Evolutionary conservation across 2,113 vertebrate genomes (phyloP).

Genomic region (Blennius ocellaris): DNA sequence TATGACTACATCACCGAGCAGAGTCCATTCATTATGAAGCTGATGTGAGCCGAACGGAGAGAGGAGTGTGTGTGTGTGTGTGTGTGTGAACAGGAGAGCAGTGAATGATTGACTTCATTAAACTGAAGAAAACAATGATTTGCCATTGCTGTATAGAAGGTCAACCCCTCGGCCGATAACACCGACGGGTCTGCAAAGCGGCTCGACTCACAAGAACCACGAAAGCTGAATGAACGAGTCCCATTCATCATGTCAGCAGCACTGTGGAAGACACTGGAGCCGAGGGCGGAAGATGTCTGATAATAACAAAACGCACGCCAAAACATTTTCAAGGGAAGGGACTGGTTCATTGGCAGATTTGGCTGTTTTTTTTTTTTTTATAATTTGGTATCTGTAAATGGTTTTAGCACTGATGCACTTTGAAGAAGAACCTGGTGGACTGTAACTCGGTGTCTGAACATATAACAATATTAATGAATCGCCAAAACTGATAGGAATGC

Average conservation of each 20-base stretch:
- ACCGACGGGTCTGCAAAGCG: conserved; percentile 18
- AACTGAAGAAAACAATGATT: conserved; percentile 43
- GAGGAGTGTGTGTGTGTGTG: not conserved
- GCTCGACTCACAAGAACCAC: conserved; percentile 5
- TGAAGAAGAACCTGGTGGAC: conserved; percentile 10
- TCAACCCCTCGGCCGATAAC: conserved; percentile 23
- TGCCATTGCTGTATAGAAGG: conserved; percentile 13
- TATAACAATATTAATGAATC: not conserved
- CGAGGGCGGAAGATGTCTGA: conserved; percentile 8
- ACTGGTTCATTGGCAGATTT: conserved; percentile 27
- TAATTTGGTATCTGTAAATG: conserved; percentile 29
- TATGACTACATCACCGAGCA: not conserved
- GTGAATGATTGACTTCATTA: conserved; percentile 31
- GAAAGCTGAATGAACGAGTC: conserved; percentile 41
- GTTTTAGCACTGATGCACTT: conserved; percentile 34
- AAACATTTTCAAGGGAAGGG: conserved; percentile 32
- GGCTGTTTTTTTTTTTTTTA: conserved; percentile 7
- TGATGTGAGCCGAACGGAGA: conserved; percentile 4
- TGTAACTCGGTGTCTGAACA: not conserved
- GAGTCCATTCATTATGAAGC: not conserved
- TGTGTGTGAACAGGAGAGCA: no score
- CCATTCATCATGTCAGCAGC: conserved; percentile 43
- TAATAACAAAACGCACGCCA: conserved; percentile 15
- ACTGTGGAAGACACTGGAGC: conserved; percentile 3
- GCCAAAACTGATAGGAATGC: not conserved